These are phyloP conservation scores for Coturnix japonica DNA, from an alignment of 2,113 vertebrate species.

Conservation along the genomic window DNA sequence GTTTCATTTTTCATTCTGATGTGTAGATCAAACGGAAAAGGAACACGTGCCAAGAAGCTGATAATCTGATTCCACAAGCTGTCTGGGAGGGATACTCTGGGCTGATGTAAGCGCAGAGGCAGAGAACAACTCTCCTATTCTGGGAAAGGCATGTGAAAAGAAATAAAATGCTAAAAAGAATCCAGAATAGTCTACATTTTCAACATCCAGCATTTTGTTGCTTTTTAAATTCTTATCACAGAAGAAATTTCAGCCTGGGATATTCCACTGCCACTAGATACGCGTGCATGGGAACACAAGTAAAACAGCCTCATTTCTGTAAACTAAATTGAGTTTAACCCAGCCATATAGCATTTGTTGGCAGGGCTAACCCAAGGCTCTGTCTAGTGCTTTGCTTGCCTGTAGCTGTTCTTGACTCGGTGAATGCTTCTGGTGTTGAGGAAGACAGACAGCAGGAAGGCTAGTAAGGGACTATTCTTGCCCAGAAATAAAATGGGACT, in stretches of 20 bases:
- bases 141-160: background rate
- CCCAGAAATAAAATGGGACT: background rate
- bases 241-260: background rate
- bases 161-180: background rate
- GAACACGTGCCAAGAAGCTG: constrained; percentile 45
- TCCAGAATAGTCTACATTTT: background rate
- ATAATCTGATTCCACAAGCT: constrained; percentile 9
- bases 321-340: background rate
- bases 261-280: background rate
- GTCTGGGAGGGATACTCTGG: constrained; percentile 25
- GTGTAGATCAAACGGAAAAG: constrained; percentile 1
- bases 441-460: background rate
- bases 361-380: background rate
- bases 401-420: background rate
- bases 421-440: background rate
- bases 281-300: background rate
- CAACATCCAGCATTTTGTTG: background rate
- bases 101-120: background rate
- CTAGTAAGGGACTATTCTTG: background rate
- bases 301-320: background rate
- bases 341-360: fast-evolving
- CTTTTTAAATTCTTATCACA: fast-evolving
- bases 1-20: constrained; percentile 16
- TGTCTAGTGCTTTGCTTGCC: background rate
- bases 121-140: background rate